These are phyloP conservation scores for Sphyrna mokarran DNA, from an alignment of 2,113 vertebrate species.

Conservation along the genomic window DNA sequence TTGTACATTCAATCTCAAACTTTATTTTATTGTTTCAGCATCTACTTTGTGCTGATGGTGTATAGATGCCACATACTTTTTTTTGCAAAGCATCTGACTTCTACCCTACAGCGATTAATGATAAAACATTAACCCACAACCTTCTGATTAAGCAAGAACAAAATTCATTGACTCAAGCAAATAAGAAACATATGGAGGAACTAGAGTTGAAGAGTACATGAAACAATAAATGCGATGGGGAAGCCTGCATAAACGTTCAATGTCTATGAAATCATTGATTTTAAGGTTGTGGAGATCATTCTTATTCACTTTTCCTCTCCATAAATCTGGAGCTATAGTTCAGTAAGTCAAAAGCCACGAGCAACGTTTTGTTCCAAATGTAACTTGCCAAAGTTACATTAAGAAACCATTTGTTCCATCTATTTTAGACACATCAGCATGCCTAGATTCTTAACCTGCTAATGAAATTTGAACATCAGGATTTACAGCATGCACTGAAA, in stretches of 20 bases:
- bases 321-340: background rate
- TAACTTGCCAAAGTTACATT: background rate
- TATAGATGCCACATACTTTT: background rate
- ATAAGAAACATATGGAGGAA: constrained; percentile 23
- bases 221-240: background rate
- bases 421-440: background rate
- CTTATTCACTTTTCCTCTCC: background rate
- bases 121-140: background rate
- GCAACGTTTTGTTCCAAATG: background rate
- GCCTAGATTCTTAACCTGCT: background rate
- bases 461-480: constrained; percentile 12
- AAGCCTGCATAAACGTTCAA: background rate
- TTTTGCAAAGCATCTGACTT: constrained; percentile 13
- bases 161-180: constrained; percentile 4
- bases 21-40: background rate
- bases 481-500: background rate
- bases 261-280: background rate
- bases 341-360: background rate
- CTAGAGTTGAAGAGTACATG: background rate
- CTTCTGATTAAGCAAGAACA: background rate
- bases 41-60: background rate
- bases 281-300: background rate
- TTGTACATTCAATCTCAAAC: background rate
- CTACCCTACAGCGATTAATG: background rate
- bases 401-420: background rate